A percentile compares a stretch with the other conserved stretches of the same genome.
Evolutionary conservation across 2,888 invertebrate genomes (phyloP).

Genomic region (Aporophyla nigra): DNA sequence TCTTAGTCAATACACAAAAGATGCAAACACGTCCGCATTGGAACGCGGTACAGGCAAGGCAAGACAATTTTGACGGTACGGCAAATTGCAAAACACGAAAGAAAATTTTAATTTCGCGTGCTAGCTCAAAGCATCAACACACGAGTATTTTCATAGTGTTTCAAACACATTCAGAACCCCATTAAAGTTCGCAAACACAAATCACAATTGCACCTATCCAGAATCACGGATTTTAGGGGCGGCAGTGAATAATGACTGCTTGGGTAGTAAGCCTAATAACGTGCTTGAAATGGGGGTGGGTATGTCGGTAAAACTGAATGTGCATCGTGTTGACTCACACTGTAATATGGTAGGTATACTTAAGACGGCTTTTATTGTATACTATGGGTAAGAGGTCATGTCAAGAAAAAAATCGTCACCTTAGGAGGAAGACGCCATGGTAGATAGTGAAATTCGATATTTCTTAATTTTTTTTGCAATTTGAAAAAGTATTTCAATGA

Average conservation of each 20-base stretch:
- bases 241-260: slow-evolving; percentile 46
- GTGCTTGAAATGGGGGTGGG: slow-evolving; percentile 1
- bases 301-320: background rate
- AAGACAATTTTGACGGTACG: too few species aligned
- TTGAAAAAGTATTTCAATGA: too few species aligned
- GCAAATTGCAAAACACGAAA: too few species aligned
- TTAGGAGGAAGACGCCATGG: too few species aligned
- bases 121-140: background rate
- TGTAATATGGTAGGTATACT: background rate
- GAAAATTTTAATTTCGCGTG: too few species aligned
- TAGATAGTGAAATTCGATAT: too few species aligned
- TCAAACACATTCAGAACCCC: slow-evolving; percentile 23
- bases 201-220: slow-evolving; percentile 47
- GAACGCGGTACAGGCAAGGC: too few species aligned
- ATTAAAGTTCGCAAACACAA: slow-evolving; percentile 46
- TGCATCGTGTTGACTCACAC: background rate
- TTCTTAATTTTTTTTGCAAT: too few species aligned
- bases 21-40: too few species aligned
- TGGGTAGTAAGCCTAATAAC: slow-evolving; percentile 18
- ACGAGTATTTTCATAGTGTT: slow-evolving; percentile 13
- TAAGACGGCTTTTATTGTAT: background rate
- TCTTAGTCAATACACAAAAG: too few species aligned
- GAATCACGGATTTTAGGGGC: slow-evolving; percentile 40
- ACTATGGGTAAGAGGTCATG: too few species aligned
- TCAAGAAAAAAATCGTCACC: too few species aligned